Conservation (phyloP, 2,113 vertebrate genomes). For the Sander lucioperca region DNA sequence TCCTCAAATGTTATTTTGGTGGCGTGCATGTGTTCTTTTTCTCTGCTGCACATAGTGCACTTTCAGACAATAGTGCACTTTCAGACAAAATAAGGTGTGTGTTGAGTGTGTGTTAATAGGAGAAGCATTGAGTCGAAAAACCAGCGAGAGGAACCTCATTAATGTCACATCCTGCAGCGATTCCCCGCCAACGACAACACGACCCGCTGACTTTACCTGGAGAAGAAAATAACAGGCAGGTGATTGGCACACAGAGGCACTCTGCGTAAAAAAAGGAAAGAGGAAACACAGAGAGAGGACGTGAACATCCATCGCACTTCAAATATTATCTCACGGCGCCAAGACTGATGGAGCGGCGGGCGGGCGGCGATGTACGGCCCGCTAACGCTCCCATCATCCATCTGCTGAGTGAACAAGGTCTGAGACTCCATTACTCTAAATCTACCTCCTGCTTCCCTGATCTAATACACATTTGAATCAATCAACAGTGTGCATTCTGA, state of each 20-base stretch:
- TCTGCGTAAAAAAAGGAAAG: conserved; percentile 25
- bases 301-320: conserved; percentile 57
- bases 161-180: conserved; percentile 35
- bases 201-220: neutral
- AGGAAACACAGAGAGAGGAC: neutral
- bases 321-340: conserved; percentile 53
- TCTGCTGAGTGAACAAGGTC: conserved; percentile 33
- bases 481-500: conserved; percentile 64
- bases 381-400: conserved; percentile 23
- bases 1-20: neutral
- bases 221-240: neutral
- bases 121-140: neutral
- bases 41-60: too few species aligned
- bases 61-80: too few species aligned
- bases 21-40: neutral
- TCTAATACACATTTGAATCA: conserved; percentile 59
- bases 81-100: neutral
- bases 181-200: neutral
- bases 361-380: conserved; percentile 4
- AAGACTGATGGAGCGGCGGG: conserved; percentile 48
- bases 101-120: neutral
- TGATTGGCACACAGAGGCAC: conserved; percentile 4
- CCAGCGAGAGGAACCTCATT: conserved; percentile 19
- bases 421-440: conserved; percentile 54
- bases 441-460: conserved; percentile 39